Evolutionary conservation across 2,888 invertebrate genomes (phyloP), one percentile per base, ranked within the genome.

Genomic region (Nemoura dubitans): DNA sequence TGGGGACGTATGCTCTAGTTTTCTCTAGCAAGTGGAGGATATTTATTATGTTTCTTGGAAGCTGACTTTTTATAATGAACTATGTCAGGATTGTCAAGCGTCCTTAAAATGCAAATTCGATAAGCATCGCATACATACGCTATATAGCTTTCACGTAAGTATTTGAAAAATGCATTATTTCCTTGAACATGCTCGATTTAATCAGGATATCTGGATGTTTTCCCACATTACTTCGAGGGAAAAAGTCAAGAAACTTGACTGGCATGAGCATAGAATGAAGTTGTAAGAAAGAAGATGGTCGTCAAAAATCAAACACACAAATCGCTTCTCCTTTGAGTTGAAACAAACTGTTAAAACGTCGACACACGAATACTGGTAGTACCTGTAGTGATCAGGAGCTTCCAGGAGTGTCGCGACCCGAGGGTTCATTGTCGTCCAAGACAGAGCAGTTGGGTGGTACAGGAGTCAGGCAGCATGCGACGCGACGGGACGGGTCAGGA

Each of bases 31-130:
- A 59, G 21, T 59, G 16, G 6, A 59, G 59, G 59, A 21, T 59
- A 59, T 21, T 59, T 59, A 21, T 10, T 59, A 59, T 59, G 14
- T 59, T 59, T 21, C 59, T 21, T 1, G 21, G 59, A 59, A 59
- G 59, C 21, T 59, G 1, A 59, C 59, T 59, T 59, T 59, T 59
- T 59, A 36, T 59, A 59, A 59, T 59, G 59, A 21, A 21, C 59
- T 21, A 59, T 59, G 59, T 59, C 59, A 59, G 59, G 59, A 59
- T 7, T 59, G 59, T 59, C 59, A 59, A 59, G 59, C 59, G 14
- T 59, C 59, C 59, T 36, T 36, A 36, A 36, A 59, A 59, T 59
- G 59, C 59, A 59, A 59, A 59, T 59, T 59, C 59, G 59, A 59
- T 59, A 59, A 59, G 36, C 59, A 59, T 21, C 3, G 21, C 21